phyloP scores from a whole-genome alignment of 1,140 invertebrate species.

The Philotrypesis tridentata region DNA sequence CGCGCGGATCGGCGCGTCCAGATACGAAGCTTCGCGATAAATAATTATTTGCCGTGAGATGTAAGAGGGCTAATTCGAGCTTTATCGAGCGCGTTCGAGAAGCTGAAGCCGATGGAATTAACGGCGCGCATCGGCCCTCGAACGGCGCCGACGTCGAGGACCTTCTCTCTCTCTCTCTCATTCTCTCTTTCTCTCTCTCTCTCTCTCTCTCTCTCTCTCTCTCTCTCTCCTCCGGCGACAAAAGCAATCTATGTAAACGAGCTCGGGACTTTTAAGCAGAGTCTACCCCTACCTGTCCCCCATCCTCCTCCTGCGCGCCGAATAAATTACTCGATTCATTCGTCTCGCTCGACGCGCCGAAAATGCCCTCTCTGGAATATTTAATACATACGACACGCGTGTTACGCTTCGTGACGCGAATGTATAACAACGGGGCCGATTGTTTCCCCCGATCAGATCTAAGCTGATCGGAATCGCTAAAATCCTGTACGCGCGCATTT shows the following conservation, averaged over 20 bases:
- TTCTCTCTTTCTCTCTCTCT: too few species aligned
- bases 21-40: background rate
- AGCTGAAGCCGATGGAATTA: background rate
- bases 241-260: background rate
- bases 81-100: background rate
- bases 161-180: too few species aligned
- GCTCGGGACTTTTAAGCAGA: background rate
- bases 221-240: background rate
- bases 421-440: background rate
- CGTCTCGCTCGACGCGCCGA: background rate
- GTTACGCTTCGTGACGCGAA: conserved; percentile 4
- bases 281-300: background rate
- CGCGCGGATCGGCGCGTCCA: too few species aligned
- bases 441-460: background rate
- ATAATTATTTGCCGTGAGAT: background rate
- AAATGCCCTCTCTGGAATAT: conserved; percentile 30
- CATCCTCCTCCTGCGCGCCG: too few species aligned
- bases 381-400: background rate
- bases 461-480: background rate
- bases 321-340: conserved; percentile 34
- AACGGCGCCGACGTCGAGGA: background rate
- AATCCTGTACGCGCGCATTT: background rate
- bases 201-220: too few species aligned
- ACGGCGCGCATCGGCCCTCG: background rate
- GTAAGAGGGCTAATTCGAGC: too few species aligned